Conservation (phyloP, 2,113 vertebrate species). For the Sciurus niger region DNA sequence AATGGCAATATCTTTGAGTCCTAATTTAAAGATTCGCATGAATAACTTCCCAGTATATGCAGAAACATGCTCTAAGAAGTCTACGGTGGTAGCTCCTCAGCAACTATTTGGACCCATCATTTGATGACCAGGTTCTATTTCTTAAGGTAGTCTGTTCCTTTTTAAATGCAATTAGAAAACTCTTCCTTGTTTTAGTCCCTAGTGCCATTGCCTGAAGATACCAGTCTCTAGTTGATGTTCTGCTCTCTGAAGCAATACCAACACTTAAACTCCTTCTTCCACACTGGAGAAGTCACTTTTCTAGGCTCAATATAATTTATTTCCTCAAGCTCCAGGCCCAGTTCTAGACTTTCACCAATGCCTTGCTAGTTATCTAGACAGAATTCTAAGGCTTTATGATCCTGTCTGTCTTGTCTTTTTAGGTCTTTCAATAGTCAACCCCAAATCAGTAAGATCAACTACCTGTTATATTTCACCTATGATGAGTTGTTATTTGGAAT, state of each 20-base stretch:
- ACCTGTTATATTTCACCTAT: neutral
- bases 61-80: conserved; percentile 3
- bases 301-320: conserved; percentile 26
- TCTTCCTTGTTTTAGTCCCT: neutral
- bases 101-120: neutral
- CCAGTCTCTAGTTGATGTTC: neutral
- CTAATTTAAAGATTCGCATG: neutral
- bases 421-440: neutral
- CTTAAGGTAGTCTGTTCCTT: neutral
- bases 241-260: neutral
- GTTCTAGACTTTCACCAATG: neutral
- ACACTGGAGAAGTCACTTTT: neutral
- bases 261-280: conserved; percentile 24
- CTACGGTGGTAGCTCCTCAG: neutral
- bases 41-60: neutral
- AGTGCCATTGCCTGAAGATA: neutral
- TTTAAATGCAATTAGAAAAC: neutral
- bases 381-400: neutral
- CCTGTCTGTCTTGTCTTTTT: neutral
- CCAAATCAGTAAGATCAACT: neutral
- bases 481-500: neutral
- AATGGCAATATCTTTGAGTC: conserved; percentile 6
- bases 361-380: neutral
- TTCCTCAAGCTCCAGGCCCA: neutral
- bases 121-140: neutral